Conservation (phyloP, 1,140 invertebrate species). For the Agrypnia vestita region DNA sequence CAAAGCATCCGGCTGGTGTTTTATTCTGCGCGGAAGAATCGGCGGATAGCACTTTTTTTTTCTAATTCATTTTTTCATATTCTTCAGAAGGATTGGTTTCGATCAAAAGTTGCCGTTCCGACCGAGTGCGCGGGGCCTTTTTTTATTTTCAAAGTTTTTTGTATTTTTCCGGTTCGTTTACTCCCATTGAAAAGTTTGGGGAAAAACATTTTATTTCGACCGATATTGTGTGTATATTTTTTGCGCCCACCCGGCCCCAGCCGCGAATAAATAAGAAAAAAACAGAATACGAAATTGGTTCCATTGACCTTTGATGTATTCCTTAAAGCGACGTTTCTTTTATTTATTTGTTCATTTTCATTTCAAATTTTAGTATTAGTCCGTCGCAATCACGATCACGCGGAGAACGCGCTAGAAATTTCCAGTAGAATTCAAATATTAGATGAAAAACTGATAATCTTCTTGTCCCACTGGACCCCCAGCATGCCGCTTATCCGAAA, state of each 20-base stretch:
- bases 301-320: too few relatives aligned
- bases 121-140: slow-evolving; percentile 41
- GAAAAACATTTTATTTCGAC: not conserved
- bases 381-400: too few relatives aligned
- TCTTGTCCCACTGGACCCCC: too few relatives aligned
- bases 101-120: slow-evolving; percentile 26
- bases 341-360: too few relatives aligned
- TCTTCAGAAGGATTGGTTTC: slow-evolving; percentile 21
- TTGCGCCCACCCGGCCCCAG: not conserved
- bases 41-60: not conserved
- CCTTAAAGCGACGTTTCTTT: too few relatives aligned
- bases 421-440: too few relatives aligned
- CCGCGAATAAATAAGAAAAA: not conserved
- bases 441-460: too few relatives aligned
- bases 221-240: not conserved
- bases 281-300: not conserved
- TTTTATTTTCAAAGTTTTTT: slow-evolving; percentile 46
- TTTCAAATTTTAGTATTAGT: too few relatives aligned
- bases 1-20: slow-evolving; percentile 35
- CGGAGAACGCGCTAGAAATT: too few relatives aligned
- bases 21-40: not conserved
- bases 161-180: slow-evolving; percentile 57
- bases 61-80: not conserved
- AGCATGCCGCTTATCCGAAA: too few relatives aligned
- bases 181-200: slow-evolving; percentile 36